These are phyloP conservation scores for Champsocephalus esox DNA, from an alignment of 2,797 vertebrate genomes.

Conservation along the genomic window DNA sequence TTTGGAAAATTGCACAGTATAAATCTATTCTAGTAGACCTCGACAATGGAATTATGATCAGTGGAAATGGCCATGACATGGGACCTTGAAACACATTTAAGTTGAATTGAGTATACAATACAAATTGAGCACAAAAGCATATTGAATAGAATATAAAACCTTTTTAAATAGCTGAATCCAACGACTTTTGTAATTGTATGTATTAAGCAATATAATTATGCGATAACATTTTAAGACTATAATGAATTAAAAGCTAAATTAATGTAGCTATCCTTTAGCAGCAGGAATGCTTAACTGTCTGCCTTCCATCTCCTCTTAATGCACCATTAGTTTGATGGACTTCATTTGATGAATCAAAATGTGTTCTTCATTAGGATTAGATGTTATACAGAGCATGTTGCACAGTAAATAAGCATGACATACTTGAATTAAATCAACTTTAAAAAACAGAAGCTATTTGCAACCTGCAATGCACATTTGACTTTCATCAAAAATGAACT, in stretches of 20 bases:
- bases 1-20: too few relatives aligned
- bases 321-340: constrained; percentile 25
- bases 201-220: background rate
- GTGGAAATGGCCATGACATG: too few relatives aligned
- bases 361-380: constrained; percentile 14
- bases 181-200: background rate
- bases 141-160: background rate
- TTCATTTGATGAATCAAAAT: constrained; percentile 20
- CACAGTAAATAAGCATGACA: constrained; percentile 35
- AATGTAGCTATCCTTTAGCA: background rate
- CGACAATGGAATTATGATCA: too few relatives aligned
- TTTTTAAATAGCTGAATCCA: background rate
- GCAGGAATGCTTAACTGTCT: constrained; percentile 5
- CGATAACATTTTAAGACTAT: background rate
- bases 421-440: constrained; percentile 37
- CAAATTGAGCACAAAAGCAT: background rate
- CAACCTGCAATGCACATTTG: constrained; percentile 11
- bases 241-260: background rate
- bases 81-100: background rate
- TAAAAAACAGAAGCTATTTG: constrained; percentile 44
- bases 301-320: background rate
- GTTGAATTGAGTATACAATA: background rate
- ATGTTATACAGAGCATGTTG: background rate
- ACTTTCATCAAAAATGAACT: constrained; percentile 52
- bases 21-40: too few relatives aligned